Percentiles rank a stretch among this genome's conserved stretches.
These are phyloP conservation scores for Endomychus coccineus DNA, from an alignment of 2,888 invertebrate genomes.

Conservation along the genomic window DNA sequence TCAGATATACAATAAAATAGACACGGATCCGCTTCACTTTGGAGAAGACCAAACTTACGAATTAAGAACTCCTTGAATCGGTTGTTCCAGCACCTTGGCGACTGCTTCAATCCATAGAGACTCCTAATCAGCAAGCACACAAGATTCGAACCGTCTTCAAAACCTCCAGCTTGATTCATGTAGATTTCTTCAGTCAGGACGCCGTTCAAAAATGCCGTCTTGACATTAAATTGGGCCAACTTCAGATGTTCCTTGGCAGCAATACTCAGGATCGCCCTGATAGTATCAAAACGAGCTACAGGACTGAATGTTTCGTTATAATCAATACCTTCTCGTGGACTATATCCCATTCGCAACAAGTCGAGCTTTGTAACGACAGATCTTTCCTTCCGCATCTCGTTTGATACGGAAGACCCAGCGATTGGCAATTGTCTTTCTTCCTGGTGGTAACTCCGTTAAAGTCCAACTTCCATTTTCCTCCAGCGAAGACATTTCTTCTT, in stretches of 20 bases:
- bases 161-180: slow-evolving; percentile 31
- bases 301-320: slow-evolving; percentile 30
- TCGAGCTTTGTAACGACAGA: no score
- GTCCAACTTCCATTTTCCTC: no score
- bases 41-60: slow-evolving; percentile 20
- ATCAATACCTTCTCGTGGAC: slow-evolving; percentile 24
- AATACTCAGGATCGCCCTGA: slow-evolving; percentile 24
- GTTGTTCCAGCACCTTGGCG: slow-evolving; percentile 28
- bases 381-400: no score
- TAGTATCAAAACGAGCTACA: slow-evolving; percentile 24
- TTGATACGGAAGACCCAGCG: no score
- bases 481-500: no score
- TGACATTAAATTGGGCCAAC: slow-evolving; percentile 16
- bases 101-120: slow-evolving; percentile 31
- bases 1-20: slow-evolving; percentile 23
- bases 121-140: slow-evolving; percentile 23
- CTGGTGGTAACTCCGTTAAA: no score
- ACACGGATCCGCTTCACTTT: slow-evolving; percentile 29
- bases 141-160: slow-evolving; percentile 9
- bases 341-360: no score
- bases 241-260: slow-evolving; percentile 21
- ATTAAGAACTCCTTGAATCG: slow-evolving; percentile 22
- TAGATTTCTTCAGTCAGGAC: slow-evolving; percentile 29
- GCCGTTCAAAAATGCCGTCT: slow-evolving; percentile 28
- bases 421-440: no score